These are phyloP conservation scores for Pempheris klunzingeri DNA, from an alignment of 2,797 vertebrate genomes.

Conservation along the genomic window DNA sequence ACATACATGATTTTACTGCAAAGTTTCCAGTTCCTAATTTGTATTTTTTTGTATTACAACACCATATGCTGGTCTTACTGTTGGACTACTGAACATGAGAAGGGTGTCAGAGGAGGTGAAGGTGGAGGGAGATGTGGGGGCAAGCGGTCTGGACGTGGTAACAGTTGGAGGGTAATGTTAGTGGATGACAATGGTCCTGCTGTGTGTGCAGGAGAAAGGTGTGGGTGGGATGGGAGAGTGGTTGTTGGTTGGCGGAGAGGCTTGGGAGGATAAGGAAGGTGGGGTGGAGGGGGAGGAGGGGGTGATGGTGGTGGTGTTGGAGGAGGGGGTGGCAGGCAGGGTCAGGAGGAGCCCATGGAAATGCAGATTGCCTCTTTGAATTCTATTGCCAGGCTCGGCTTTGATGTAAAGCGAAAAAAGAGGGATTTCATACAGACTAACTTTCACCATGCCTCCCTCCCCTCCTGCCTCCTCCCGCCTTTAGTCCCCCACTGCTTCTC, in stretches of 20 bases:
- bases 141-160: slow-evolving; percentile 64
- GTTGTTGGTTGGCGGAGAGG: slow-evolving; percentile 69
- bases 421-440: slow-evolving; percentile 79
- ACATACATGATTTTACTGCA: not conserved
- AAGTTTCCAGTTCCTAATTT: not conserved
- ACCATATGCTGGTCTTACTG: not conserved
- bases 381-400: slow-evolving; percentile 80
- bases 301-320: slow-evolving; percentile 8
- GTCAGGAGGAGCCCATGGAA: slow-evolving; percentile 83
- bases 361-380: slow-evolving; percentile 84
- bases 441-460: slow-evolving; percentile 68
- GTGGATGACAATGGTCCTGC: slow-evolving; percentile 77
- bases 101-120: slow-evolving; percentile 38
- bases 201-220: slow-evolving; percentile 76
- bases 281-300: slow-evolving; percentile 37
- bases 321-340: slow-evolving; percentile 35
- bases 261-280: slow-evolving; percentile 59
- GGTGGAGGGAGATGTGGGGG: slow-evolving; percentile 33
- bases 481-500: slow-evolving; percentile 62
- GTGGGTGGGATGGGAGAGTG: slow-evolving; percentile 61
- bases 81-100: slow-evolving; percentile 19
- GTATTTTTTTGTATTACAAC: not conserved
- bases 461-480: slow-evolving; percentile 45
- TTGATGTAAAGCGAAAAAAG: slow-evolving; percentile 80
- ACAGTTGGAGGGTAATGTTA: slow-evolving; percentile 34